Percentiles rank a stretch among this genome's conserved stretches.
Evolutionary conservation across 1,140 invertebrate genomes (phyloP).

Genomic region (Drosophila persimilis): DNA sequence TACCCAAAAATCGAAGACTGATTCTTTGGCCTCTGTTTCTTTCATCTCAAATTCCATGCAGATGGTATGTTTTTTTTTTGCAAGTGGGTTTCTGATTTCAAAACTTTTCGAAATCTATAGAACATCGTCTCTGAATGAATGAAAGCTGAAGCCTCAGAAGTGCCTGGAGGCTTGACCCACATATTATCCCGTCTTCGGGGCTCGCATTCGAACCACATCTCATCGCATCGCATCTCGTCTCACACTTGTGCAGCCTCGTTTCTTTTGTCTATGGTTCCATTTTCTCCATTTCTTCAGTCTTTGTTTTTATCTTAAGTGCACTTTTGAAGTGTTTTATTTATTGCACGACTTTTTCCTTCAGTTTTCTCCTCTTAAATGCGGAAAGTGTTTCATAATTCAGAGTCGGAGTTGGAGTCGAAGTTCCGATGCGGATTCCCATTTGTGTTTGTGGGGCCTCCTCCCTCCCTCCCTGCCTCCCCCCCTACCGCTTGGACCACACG

Average conservation of each 20-base stretch:
- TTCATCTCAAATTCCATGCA: too few species aligned
- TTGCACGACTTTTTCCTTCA: slow-evolving; percentile 68
- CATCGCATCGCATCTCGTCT: background rate
- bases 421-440: slow-evolving; percentile 36
- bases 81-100: too few species aligned
- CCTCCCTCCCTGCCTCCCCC: background rate
- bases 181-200: slow-evolving; percentile 44
- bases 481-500: slow-evolving; percentile 63
- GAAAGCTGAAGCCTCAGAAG: slow-evolving; percentile 1
- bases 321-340: slow-evolving; percentile 78
- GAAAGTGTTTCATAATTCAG: slow-evolving; percentile 75
- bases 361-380: slow-evolving; percentile 34
- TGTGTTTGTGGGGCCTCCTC: slow-evolving; percentile 17
- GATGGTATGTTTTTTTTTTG: too few species aligned
- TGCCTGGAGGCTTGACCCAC: slow-evolving; percentile 53
- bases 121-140: background rate
- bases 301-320: slow-evolving; percentile 74
- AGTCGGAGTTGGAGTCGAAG: slow-evolving; percentile 17
- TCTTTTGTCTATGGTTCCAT: slow-evolving; percentile 35
- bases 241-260: slow-evolving; percentile 31
- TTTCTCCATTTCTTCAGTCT: slow-evolving; percentile 27
- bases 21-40: too few species aligned
- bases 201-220: slow-evolving; percentile 6
- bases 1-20: too few species aligned
- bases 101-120: too few species aligned